A percentile compares a stretch with the other conserved stretches of the same genome.
These are phyloP conservation scores for Lycophotia porphyrea DNA, from an alignment of 2,888 invertebrate genomes.

Conservation along the genomic window DNA sequence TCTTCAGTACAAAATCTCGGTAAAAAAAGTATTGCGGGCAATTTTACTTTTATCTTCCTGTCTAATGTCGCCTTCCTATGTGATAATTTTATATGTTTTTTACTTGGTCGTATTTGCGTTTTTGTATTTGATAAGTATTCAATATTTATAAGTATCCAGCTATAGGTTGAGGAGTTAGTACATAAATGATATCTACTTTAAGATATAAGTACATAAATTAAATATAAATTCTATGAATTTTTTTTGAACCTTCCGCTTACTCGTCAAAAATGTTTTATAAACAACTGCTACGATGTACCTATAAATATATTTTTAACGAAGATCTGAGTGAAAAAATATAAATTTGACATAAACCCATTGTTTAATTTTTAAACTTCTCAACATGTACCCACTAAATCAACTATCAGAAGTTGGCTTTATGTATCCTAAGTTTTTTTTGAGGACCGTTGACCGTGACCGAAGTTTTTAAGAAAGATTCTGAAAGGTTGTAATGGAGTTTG, in stretches of 20 bases:
- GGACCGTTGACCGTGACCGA: no score
- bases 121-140: neutral
- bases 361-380: neutral
- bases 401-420: no score
- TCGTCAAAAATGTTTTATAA: neutral
- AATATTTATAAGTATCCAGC: neutral
- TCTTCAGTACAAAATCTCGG: neutral
- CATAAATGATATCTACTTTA: neutral
- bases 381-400: neutral
- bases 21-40: neutral
- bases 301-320: conserved; percentile 3
- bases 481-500: no score
- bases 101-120: neutral
- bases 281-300: neutral
- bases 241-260: no score
- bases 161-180: neutral
- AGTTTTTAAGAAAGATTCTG: no score
- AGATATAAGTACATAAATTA: neutral
- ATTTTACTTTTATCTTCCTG: neutral
- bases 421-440: no score
- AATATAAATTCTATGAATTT: no score
- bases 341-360: neutral
- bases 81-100: neutral
- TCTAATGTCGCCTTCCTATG: neutral
- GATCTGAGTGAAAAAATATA: conserved; percentile 2